Percentiles rank a stretch among this genome's conserved stretches.
These are phyloP conservation scores for Anorthoa munda DNA, from an alignment of 2,888 invertebrate genomes.

Conservation along the genomic window DNA sequence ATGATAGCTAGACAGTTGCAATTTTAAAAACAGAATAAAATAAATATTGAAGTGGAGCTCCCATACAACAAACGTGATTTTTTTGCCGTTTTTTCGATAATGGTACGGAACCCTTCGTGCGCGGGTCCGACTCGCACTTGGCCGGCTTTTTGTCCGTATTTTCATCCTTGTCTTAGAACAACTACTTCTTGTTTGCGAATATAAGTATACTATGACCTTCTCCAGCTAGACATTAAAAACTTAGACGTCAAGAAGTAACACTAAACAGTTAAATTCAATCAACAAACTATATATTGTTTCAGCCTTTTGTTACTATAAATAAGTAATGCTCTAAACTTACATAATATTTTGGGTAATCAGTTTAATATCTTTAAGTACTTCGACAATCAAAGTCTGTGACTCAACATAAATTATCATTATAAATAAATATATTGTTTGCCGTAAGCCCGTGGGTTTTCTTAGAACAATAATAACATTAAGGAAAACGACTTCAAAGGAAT, in stretches of 20 bases:
- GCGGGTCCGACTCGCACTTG: too few species aligned
- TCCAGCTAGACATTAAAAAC: background rate
- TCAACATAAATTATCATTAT: slow-evolving; percentile 20
- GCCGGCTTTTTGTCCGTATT: too few species aligned
- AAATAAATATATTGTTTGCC: slow-evolving; percentile 31
- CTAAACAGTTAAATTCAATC: too few species aligned
- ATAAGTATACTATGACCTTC: background rate
- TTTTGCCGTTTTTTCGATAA: too few species aligned
- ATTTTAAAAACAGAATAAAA: too few species aligned
- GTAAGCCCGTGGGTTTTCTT: slow-evolving; percentile 32
- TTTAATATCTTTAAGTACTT: slow-evolving; percentile 24
- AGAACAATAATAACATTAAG: slow-evolving; percentile 43
- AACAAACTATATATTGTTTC: background rate
- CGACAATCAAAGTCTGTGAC: slow-evolving; percentile 7
- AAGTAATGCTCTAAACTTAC: background rate
- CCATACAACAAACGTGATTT: too few species aligned
- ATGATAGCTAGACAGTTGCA: too few species aligned
- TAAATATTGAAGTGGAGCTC: too few species aligned
- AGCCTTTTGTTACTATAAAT: background rate
- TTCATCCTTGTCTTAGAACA: too few species aligned
- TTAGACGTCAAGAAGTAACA: background rate
- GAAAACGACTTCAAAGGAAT: slow-evolving; percentile 37
- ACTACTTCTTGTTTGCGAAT: background rate
- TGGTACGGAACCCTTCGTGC: too few species aligned
- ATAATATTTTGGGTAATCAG: slow-evolving; percentile 8